Percentiles rank a stretch among this genome's conserved stretches.
Conservation (phyloP, 2,797 vertebrate species). For the Hephaestus fuliginosus region DNA sequence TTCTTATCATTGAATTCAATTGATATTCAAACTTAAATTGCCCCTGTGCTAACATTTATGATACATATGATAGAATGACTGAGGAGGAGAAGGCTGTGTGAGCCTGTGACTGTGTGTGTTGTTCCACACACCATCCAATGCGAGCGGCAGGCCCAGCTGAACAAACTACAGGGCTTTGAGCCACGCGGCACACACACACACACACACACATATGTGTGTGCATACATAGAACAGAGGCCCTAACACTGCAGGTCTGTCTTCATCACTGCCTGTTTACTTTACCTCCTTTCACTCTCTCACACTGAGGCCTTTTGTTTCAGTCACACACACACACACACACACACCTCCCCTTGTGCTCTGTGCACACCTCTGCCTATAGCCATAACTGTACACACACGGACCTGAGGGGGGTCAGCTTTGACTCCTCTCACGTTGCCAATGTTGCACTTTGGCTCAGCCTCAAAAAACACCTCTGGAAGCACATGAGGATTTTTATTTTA, state of each 20-base stretch:
- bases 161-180: conserved; percentile 87
- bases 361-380: conserved; percentile 56
- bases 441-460: conserved; percentile 9
- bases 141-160: conserved; percentile 89
- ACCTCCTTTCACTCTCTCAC: conserved; percentile 91
- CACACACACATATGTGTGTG: conserved; percentile 4
- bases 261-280: conserved; percentile 91
- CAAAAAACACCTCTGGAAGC: neutral
- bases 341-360: conserved; percentile 61
- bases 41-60: conserved; percentile 58
- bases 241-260: conserved; percentile 89
- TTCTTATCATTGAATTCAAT: conserved; percentile 3
- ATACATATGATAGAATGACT: conserved; percentile 22
- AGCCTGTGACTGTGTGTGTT: conserved; percentile 19
- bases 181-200: conserved; percentile 56
- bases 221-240: conserved; percentile 83
- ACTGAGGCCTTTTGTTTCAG: conserved; percentile 90
- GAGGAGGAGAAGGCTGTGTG: conserved; percentile 6
- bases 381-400: conserved; percentile 34
- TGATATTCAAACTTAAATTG: conserved; percentile 35
- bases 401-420: conserved; percentile 37
- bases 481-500: conserved; percentile 20
- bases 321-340: conserved; percentile 48
- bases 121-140: conserved; percentile 63
- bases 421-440: conserved; percentile 16